Conservation (phyloP, 1,140 invertebrate species). For the Nixonia krombeini region DNA sequence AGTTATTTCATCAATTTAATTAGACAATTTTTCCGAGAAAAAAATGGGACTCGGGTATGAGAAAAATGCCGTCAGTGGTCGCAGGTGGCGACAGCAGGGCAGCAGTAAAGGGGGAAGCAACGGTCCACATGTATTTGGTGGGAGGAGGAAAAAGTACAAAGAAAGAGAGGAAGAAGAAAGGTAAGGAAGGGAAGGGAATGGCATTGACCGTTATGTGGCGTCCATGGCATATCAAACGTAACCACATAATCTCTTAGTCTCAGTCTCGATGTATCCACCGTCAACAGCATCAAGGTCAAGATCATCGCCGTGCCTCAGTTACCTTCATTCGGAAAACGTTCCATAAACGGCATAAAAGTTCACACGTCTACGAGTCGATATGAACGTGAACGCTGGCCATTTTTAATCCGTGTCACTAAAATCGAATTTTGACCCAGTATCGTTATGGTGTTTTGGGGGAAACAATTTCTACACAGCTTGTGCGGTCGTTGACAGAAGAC, state of each 20-base stretch:
- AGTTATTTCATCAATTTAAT: too few species aligned
- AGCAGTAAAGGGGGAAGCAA: slow-evolving; percentile 8
- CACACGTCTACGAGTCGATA: too few species aligned
- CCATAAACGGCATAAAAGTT: slow-evolving; percentile 8
- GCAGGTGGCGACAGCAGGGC: too few species aligned
- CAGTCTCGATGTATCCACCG: slow-evolving; percentile 54
- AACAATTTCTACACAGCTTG: too few species aligned
- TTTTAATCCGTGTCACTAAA: too few species aligned
- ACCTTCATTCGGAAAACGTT: slow-evolving; percentile 25
- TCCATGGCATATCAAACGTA: slow-evolving; percentile 51
- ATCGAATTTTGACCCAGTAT: too few species aligned
- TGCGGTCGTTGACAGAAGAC: too few species aligned
- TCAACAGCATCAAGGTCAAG: slow-evolving; percentile 54
- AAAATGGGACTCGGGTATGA: too few species aligned
- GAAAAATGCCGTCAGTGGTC: too few species aligned
- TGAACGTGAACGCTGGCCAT: too few species aligned
- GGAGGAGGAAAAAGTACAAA: slow-evolving; percentile 26
- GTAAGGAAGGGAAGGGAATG: slow-evolving; percentile 43
- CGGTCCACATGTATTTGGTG: slow-evolving; percentile 6
- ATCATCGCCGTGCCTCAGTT: slow-evolving; percentile 22
- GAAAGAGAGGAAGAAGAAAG: slow-evolving; percentile 36
- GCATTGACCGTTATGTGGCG: slow-evolving; percentile 60
- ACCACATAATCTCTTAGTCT: slow-evolving; percentile 43
- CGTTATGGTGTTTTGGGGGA: too few species aligned
- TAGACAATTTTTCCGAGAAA: too few species aligned